Evolutionary conservation across 1,140 invertebrate genomes (phyloP).

Genomic region (Adelges cooleyi): DNA sequence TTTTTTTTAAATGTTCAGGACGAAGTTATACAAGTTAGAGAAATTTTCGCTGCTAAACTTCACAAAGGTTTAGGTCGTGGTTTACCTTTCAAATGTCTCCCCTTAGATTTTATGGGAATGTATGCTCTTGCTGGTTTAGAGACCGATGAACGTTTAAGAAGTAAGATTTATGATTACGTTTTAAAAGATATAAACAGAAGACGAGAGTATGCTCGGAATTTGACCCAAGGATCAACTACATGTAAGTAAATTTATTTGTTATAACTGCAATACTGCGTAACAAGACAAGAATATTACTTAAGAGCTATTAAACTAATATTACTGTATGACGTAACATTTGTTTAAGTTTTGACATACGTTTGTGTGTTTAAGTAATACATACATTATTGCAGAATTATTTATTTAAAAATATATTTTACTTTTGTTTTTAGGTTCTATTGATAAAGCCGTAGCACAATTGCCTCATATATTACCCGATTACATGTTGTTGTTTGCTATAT

Average conservation of each 20-base stretch:
- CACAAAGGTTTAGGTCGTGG: slow-evolving; percentile 77
- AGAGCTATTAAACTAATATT: background rate
- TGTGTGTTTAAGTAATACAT: background rate
- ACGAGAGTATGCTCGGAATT: slow-evolving; percentile 79
- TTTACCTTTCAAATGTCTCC: slow-evolving; percentile 76
- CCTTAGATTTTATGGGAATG: slow-evolving; percentile 93
- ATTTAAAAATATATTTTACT: slow-evolving; percentile 28
- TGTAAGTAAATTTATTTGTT: slow-evolving; percentile 35
- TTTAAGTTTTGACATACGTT: background rate
- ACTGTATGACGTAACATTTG: too few relatives aligned
- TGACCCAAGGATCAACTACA: slow-evolving; percentile 46
- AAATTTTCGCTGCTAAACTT: slow-evolving; percentile 79
- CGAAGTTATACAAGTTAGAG: slow-evolving; percentile 78
- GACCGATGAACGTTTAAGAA: slow-evolving; percentile 59
- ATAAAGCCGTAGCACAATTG: slow-evolving; percentile 57
- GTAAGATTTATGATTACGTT: slow-evolving; percentile 63
- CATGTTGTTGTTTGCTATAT: slow-evolving; percentile 88
- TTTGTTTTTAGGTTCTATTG: slow-evolving; percentile 40
- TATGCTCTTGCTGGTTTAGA: slow-evolving; percentile 77
- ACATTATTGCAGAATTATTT: background rate
- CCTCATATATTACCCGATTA: slow-evolving; percentile 90
- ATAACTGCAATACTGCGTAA: background rate
- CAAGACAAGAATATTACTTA: background rate
- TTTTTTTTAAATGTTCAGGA: slow-evolving; percentile 46
- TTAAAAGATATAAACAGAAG: slow-evolving; percentile 75